Percentiles rank a stretch among this genome's conserved stretches.
phyloP scores from a whole-genome alignment of 1,140 invertebrate species.

The Coelopa frigida region DNA sequence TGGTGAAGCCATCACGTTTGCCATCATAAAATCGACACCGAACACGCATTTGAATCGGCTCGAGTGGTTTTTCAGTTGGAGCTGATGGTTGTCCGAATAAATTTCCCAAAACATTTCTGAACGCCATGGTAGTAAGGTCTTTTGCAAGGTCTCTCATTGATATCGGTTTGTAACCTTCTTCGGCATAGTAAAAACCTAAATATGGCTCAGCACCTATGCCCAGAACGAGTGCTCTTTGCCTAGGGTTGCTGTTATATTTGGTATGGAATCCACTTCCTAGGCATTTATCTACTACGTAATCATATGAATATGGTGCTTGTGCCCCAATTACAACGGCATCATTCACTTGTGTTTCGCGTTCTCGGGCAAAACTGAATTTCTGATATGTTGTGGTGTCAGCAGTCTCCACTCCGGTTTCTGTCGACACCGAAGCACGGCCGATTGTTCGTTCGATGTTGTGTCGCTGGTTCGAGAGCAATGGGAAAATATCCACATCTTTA shows the following conservation, averaged over 20 bases:
- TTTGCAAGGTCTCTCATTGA: conserved; percentile 77
- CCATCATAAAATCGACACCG: conserved; percentile 80
- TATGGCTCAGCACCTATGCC: conserved; percentile 77
- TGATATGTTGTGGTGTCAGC: conserved; percentile 52
- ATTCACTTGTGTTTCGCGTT: conserved; percentile 56
- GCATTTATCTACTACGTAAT: conserved; percentile 65
- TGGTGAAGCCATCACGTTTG: conserved; percentile 61
- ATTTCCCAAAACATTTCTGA: conserved; percentile 33
- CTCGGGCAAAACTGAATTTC: conserved; percentile 78
- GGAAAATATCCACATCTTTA: conserved; percentile 75
- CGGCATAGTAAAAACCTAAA: conserved; percentile 79
- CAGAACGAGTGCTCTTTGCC: conserved; percentile 69
- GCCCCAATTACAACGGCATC: conserved; percentile 74
- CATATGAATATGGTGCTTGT: conserved; percentile 70
- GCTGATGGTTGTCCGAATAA: conserved; percentile 22
- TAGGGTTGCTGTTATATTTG: conserved; percentile 64
- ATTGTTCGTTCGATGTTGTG: conserved; percentile 42
- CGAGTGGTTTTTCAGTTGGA: conserved; percentile 44
- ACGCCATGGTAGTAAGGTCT: conserved; percentile 78
- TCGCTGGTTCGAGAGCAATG: conserved; percentile 24
- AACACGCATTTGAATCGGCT: conserved; percentile 59
- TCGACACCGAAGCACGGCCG: conserved; percentile 40
- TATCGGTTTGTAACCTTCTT: conserved; percentile 71
- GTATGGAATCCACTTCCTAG: conserved; percentile 33
- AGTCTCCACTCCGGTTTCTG: conserved; percentile 14